These are phyloP conservation scores for Limanda limanda DNA, from an alignment of 2,113 vertebrate species.

Conservation along the genomic window DNA sequence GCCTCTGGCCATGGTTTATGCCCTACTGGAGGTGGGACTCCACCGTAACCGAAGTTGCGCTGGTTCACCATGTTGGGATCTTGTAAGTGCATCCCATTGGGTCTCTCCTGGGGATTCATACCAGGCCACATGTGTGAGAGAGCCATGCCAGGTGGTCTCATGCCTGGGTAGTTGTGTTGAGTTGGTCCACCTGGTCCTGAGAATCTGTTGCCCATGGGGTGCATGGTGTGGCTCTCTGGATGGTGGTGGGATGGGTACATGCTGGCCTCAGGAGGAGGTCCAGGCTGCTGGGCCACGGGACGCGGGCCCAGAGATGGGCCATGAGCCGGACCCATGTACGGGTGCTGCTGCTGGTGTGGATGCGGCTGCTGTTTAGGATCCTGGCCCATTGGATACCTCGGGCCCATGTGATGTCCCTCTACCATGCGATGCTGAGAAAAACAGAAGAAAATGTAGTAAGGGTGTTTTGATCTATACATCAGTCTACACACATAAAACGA, in stretches of 20 bases:
- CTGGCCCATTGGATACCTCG: conserved; percentile 80
- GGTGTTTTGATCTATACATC: not conserved
- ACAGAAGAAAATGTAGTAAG: not conserved
- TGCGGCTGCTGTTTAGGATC: conserved; percentile 72
- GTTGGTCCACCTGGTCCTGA: conserved; percentile 80
- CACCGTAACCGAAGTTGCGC: conserved; percentile 78
- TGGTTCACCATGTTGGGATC: conserved; percentile 76
- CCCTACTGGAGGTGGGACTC: conserved; percentile 83
- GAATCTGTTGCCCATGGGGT: conserved; percentile 74
- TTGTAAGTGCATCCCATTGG: conserved; percentile 67
- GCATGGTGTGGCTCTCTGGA: conserved; percentile 72
- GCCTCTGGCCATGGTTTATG: conserved; percentile 89
- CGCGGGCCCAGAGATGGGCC: conserved; percentile 84
- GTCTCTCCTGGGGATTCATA: conserved; percentile 82
- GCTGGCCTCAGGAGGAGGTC: conserved; percentile 84
- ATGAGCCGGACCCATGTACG: conserved; percentile 85
- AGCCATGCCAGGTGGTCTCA: conserved; percentile 84
- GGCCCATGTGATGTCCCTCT: conserved; percentile 83
- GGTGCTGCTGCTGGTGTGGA: conserved; percentile 77
- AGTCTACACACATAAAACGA: not conserved
- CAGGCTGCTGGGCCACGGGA: conserved; percentile 84
- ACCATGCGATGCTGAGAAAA: conserved; percentile 80
- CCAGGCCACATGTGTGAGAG: conserved; percentile 87
- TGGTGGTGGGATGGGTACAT: conserved; percentile 83
- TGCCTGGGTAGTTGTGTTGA: conserved; percentile 83